Evolutionary conservation across 1,140 invertebrate species (phyloP).

Genomic region (Zophobas atratus): DNA sequence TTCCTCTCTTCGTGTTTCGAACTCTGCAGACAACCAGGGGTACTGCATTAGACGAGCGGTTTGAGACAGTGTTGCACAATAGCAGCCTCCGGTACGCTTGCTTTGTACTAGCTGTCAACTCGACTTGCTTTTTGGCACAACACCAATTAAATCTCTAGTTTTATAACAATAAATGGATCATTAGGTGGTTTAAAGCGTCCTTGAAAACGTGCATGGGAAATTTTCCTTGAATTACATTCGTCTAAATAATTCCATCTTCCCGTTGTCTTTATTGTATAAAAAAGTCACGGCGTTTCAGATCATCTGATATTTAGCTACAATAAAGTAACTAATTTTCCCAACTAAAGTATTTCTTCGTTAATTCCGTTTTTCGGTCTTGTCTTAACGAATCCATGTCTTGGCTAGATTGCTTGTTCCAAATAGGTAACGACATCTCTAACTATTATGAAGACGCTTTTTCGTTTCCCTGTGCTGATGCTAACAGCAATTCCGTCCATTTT

Average conservation of each 20-base stretch:
- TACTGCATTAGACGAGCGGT: conserved; percentile 54
- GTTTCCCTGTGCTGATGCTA: not conserved
- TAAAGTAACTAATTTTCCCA: conserved; percentile 33
- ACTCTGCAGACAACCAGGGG: conserved; percentile 66
- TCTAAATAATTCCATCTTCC: conserved; percentile 40
- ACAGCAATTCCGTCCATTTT: not conserved
- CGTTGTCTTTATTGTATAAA: conserved; percentile 9
- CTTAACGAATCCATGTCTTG: too few species aligned
- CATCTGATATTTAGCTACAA: conserved; percentile 20
- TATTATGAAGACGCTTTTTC: not conserved
- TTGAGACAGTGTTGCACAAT: conserved; percentile 50
- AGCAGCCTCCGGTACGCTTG: conserved; percentile 55
- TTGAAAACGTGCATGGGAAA: not conserved
- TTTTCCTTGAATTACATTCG: conserved; percentile 36
- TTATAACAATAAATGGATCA: conserved; percentile 18
- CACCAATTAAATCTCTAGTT: conserved; percentile 38
- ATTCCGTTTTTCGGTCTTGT: too few species aligned
- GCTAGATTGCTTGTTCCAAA: not conserved
- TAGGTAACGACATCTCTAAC: not conserved
- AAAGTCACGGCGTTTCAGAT: conserved; percentile 33
- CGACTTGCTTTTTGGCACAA: conserved; percentile 42
- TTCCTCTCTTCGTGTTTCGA: conserved; percentile 73
- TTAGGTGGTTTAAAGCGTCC: conserved; percentile 17
- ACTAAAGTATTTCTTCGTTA: not conserved
- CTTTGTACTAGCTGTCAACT: conserved; percentile 53